Base-by-base conservation (phyloP, 2,797 vertebrate genomes). In the Catostomus latipinnis region DNA sequence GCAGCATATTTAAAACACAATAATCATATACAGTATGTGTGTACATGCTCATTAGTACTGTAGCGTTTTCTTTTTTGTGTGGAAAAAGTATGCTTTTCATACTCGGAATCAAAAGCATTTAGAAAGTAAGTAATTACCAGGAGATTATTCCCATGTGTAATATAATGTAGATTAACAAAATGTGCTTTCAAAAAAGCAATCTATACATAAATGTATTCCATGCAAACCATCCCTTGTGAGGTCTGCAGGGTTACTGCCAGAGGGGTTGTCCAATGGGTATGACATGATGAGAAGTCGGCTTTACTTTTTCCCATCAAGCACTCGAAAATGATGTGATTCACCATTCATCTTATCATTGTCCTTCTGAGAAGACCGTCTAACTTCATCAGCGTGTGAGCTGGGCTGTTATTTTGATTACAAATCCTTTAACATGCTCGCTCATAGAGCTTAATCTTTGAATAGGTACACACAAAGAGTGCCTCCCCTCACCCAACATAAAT, bases 351-450 rank as follows among this genome's bases (percentile, higher is more conserved):
- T 78, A 88, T 91, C 90, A 90, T 92, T 92, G 88, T 89, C 90
- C 93, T 91, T 90, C 91, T 48, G 76, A 54, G 75, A 76, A 45
- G 72, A 82, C 1, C 85, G 88, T 87, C 87, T 82, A 88, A 82
- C 87, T 82, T 80, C 82, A 85, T 87, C 85, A 75, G 74, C 14
- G 69, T 74, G 84, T 60, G 66, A 80, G 78, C 71, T 12, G 71
- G 52, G 86, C 88, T 91, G 85, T 91, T 89, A 86, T 74, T 52
- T 81, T 89, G 86, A 89, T 90, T 88, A 86, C 68, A 73, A 78
- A 84, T 87, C 78, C 79, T 83, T 81, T 67, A 54, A 73, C 74
- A 83, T 52, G 71, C 78, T 71, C 43, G 16, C 62, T 52, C 66
- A 57, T 63, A 43, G 57, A 67, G 79, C 67, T 58, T 71, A 66